Percentiles rank a stretch among this genome's conserved stretches.
phyloP scores from a whole-genome alignment of 2,888 invertebrate genomes.

The Oscheius sp. region DNA sequence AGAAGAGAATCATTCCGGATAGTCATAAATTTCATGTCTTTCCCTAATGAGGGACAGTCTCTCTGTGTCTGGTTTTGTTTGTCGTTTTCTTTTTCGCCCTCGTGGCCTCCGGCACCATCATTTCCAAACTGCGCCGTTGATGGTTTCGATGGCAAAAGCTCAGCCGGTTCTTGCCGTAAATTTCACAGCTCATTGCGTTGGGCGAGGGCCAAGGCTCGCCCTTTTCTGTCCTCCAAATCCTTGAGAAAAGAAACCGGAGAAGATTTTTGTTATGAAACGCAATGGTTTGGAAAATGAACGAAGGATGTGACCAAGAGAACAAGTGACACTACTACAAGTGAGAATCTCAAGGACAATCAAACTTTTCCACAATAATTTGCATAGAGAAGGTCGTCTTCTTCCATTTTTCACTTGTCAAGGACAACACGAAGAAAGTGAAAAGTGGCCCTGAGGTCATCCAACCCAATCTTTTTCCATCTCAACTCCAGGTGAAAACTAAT shows the following conservation, averaged over 20 bases:
- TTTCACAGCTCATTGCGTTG: slow-evolving; percentile 26
- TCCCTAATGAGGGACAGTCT: not conserved
- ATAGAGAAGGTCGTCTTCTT: too few relatives aligned
- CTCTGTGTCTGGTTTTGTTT: not conserved
- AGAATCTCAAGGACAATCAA: too few relatives aligned
- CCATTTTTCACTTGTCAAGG: too few relatives aligned
- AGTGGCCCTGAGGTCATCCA: too few relatives aligned
- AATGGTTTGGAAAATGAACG: not conserved
- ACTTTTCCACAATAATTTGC: too few relatives aligned
- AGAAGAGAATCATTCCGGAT: not conserved
- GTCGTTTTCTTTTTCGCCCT: not conserved
- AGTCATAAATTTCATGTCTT: not conserved
- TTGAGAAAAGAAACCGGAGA: not conserved
- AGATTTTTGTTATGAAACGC: not conserved
- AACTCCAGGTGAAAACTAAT: too few relatives aligned
- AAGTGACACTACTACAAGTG: too few relatives aligned
- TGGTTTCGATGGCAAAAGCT: slow-evolving; percentile 13
- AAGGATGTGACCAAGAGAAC: not conserved
- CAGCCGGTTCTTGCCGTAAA: slow-evolving; percentile 19
- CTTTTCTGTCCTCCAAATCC: not conserved
- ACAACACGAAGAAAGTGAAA: too few relatives aligned
- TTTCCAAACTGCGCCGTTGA: not conserved
- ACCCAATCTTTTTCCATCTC: too few relatives aligned
- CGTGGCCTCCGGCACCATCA: too few relatives aligned
- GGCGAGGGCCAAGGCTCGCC: slow-evolving; percentile 16